A percentile compares a stretch with the other conserved stretches of the same genome.
Conservation (phyloP, 2,888 invertebrate species). For the Cephus pygmeus region DNA sequence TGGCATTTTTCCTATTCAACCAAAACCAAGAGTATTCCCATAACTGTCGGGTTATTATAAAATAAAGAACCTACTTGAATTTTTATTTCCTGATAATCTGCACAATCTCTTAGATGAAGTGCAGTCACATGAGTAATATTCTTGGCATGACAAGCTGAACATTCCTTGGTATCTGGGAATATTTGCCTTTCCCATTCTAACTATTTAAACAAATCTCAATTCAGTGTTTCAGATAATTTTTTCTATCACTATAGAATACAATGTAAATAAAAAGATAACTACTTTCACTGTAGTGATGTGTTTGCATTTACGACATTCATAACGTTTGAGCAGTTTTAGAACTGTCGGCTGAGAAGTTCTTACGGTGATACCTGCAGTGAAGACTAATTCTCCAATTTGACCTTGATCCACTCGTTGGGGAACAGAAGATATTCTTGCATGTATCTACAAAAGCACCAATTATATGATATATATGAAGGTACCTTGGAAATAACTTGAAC, state of each 20-base stretch:
- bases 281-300: conserved; percentile 74
- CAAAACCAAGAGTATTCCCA: conserved; percentile 7
- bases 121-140: conserved; percentile 66
- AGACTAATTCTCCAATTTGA: conserved; percentile 56
- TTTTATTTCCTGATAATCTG: conserved; percentile 88
- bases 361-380: conserved; percentile 78
- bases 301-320: conserved; percentile 83
- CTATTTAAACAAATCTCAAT: conserved; percentile 28
- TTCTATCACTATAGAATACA: neutral
- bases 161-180: conserved; percentile 52
- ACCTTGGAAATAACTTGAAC: conserved; percentile 7
- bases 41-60: neutral
- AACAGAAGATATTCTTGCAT: conserved; percentile 52
- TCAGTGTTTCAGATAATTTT: neutral
- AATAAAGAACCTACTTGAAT: conserved; percentile 71
- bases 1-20: conserved; percentile 77
- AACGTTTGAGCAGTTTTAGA: conserved; percentile 80
- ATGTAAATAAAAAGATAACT: conserved; percentile 25
- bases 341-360: conserved; percentile 80
- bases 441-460: neutral
- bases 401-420: conserved; percentile 72
- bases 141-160: conserved; percentile 49
- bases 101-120: conserved; percentile 74
- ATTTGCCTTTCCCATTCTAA: conserved; percentile 58
- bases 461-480: neutral